Evolutionary conservation across 2,888 invertebrate genomes (phyloP), one percentile per base, ranked within the genome.

Genomic region (Noctua janthe): DNA sequence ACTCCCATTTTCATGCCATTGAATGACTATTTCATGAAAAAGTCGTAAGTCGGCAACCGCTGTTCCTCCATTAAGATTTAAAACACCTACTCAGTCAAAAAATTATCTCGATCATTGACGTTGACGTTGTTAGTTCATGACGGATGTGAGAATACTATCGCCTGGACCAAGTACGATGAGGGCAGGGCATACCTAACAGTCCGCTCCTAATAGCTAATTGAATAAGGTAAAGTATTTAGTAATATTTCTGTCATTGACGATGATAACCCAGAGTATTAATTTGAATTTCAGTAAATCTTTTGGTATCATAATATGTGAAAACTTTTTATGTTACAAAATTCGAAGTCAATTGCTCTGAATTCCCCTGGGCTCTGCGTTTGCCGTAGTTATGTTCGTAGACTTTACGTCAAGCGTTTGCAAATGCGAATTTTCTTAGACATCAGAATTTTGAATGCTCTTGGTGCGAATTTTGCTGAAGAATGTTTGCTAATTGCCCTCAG

Each of bases 181-280:
- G 56, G 11, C 20, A 56, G n/a, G 11, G 1, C n/a, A 59, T 59
- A 11, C 4, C 59, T n/a, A n/a, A 11, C 59, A 13, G 13, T 6
- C 78, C 0, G 62, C 90, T 79, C 94, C 97, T 0, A 96, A 96
- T 82, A 96, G 96, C 92, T 96, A 96, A 87, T 87, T 83, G 75
- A 72, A 67, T 74, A 81, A 82, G 78, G 80, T 85, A 87, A 62
- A 29, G 43, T 82, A 76, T 71, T 80, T 82, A 78, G 78, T 82
- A 81, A 66, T 84, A 83, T 83, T 84, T 72, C 82, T 78, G 81
- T 79, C 67, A 76, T 69, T 67, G 77, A 87, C 81, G 82, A 82
- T 83, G 90, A 86, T 83, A 83, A 83, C 88, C 79, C 81, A 87
- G 82, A 86, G 84, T 89, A 89, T 88, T 84, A 82, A 35, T 80